Conservation (phyloP, 2,113 vertebrate genomes). For the Acrocephalus arundinaceus region DNA sequence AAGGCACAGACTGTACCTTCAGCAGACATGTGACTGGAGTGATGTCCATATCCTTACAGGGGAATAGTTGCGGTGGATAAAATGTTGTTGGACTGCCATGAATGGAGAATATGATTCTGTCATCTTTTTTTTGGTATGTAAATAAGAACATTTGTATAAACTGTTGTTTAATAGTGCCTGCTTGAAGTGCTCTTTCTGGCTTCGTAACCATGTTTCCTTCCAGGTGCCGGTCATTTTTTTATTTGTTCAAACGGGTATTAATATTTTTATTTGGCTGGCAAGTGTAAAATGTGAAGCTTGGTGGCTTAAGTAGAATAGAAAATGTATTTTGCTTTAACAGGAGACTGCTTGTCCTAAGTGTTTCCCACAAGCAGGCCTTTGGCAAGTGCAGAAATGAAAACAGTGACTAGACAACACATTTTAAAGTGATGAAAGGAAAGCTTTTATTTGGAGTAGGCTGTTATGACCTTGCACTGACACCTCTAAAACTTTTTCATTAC, state of each 20-base stretch:
- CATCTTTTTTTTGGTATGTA: neutral
- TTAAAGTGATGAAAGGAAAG: neutral
- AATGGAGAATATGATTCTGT: neutral
- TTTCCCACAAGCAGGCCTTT: conserved; percentile 3
- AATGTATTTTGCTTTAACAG: neutral
- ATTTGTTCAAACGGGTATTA: neutral
- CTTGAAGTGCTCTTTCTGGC: neutral
- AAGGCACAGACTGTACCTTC: neutral
- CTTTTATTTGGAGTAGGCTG: conserved; percentile 18
- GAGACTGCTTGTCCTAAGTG: neutral
- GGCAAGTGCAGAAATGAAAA: conserved; percentile 5
- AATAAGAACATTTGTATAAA: neutral
- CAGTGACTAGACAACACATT: neutral
- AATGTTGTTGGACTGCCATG: neutral
- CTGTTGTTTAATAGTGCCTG: neutral
- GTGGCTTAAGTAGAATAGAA: neutral
- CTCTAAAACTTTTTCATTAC: neutral
- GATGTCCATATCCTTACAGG: neutral
- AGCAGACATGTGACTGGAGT: neutral
- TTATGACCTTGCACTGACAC: conserved; percentile 3
- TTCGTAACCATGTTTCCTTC: neutral
- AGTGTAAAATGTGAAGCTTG: neutral
- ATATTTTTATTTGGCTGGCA: neutral
- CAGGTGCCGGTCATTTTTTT: neutral
- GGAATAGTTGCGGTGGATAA: accelerated